Percentiles rank a stretch among this genome's conserved stretches.
These are phyloP conservation scores for Stegastes partitus DNA, from an alignment of 2,113 vertebrate species.

Conservation along the genomic window DNA sequence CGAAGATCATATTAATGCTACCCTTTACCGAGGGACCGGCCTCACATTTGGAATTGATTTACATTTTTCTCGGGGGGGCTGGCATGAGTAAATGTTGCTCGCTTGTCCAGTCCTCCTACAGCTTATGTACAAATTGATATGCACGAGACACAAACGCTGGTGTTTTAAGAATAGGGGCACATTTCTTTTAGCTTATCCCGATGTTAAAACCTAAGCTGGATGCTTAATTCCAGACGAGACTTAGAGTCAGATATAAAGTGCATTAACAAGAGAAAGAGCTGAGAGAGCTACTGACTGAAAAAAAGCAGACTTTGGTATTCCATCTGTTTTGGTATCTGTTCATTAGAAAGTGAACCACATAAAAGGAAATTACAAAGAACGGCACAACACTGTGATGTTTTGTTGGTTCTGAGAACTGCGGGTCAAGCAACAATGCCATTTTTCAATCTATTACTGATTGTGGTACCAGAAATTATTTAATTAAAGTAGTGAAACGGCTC, in stretches of 20 bases:
- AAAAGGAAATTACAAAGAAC: not conserved
- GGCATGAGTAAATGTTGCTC: not conserved
- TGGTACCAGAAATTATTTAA: not conserved
- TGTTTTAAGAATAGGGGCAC: too few species aligned
- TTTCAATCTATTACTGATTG: slow-evolving; percentile 7
- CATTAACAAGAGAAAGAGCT: not conserved
- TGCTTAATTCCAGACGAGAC: too few species aligned
- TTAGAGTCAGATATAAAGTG: not conserved
- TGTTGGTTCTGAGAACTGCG: not conserved
- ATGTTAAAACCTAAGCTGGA: not conserved
- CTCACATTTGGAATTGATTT: not conserved
- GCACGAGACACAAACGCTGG: too few species aligned
- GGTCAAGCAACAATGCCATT: not conserved
- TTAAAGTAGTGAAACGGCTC: not conserved
- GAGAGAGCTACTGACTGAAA: not conserved
- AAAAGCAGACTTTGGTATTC: too few species aligned
- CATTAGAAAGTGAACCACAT: not conserved
- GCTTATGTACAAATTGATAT: too few species aligned
- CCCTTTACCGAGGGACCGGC: not conserved
- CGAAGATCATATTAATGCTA: not conserved
- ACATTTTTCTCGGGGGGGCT: not conserved
- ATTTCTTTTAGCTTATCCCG: too few species aligned
- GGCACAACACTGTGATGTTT: not conserved
- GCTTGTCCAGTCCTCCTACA: too few species aligned
- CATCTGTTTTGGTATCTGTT: not conserved